Conservation (phyloP, 2,888 invertebrate species). For the Odontothrips loti region DNA sequence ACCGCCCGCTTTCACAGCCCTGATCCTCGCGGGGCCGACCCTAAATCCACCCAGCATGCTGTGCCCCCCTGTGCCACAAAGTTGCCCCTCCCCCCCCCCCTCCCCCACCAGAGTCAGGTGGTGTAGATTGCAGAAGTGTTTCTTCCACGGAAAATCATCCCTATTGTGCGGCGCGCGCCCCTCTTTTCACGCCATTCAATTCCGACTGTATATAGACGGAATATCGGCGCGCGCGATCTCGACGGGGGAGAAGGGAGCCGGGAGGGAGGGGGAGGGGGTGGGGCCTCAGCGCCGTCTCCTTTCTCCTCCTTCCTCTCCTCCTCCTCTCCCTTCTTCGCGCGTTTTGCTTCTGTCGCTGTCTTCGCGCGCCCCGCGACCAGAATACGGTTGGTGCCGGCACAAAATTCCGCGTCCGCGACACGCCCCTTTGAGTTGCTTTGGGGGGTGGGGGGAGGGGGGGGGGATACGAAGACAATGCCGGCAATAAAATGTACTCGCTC, state of each 20-base stretch:
- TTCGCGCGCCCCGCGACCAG: too few species aligned
- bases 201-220: slow-evolving; percentile 11
- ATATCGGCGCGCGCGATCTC: neutral
- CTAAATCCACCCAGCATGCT: neutral
- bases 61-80: too few species aligned
- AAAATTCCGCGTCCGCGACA: too few species aligned
- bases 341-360: neutral
- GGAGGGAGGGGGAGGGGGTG: too few species aligned
- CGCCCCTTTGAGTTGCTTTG: too few species aligned
- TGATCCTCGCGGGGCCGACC: neutral
- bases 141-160: slow-evolving; percentile 24
- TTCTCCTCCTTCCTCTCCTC: neutral
- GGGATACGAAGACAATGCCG: too few species aligned
- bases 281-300: too few species aligned
- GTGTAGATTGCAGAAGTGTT: slow-evolving; percentile 26
- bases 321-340: slow-evolving; percentile 29
- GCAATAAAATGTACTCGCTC: too few species aligned
- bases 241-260: neutral
- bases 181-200: slow-evolving; percentile 24
- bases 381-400: too few species aligned
- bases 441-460: too few species aligned
- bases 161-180: neutral
- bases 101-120: slow-evolving; percentile 18
- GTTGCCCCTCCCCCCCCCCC: slow-evolving; percentile 8
- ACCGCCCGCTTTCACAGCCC: too few species aligned